phyloP scores from a whole-genome alignment of 2,113 vertebrate species.

The Lucifuga dentata region DNA sequence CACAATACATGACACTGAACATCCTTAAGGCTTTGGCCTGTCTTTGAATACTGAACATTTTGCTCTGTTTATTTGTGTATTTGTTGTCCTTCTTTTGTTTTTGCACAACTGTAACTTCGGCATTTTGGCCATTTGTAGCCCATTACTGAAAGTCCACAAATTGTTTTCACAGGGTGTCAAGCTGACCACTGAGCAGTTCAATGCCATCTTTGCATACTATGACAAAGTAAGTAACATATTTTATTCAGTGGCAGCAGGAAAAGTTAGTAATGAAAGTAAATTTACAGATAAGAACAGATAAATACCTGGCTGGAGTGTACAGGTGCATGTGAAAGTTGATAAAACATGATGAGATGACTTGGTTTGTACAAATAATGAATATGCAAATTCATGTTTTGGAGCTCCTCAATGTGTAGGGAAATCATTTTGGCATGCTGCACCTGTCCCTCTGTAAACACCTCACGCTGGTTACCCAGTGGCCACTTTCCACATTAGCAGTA shows the following conservation, averaged over 20 bases:
- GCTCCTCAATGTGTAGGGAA: constrained; percentile 52
- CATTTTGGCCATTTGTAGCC: neutral
- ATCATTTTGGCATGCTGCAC: constrained; percentile 54
- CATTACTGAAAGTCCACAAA: constrained; percentile 3
- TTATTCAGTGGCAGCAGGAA: neutral
- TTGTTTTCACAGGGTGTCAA: constrained; percentile 89
- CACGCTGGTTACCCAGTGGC: constrained; percentile 45
- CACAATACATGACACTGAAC: neutral
- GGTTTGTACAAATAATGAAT: constrained; percentile 38
- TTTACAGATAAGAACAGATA: too few species aligned
- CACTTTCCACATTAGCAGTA: constrained; percentile 49
- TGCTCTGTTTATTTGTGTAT: too few species aligned
- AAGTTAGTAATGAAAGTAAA: neutral
- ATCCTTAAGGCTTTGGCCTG: neutral
- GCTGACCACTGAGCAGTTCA: constrained; percentile 92
- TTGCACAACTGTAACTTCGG: neutral
- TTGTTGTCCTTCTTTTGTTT: neutral
- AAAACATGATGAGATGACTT: too few species aligned
- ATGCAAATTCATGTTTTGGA: constrained; percentile 57
- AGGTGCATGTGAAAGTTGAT: too few species aligned
- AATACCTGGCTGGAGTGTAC: too few species aligned
- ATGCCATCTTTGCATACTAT: constrained; percentile 93
- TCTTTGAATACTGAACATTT: neutral
- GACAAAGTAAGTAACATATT: constrained; percentile 89
- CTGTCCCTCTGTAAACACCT: constrained; percentile 60